These are phyloP conservation scores for Choloepus didactylus DNA, from an alignment of 2,797 vertebrate genomes.

Conservation along the genomic window DNA sequence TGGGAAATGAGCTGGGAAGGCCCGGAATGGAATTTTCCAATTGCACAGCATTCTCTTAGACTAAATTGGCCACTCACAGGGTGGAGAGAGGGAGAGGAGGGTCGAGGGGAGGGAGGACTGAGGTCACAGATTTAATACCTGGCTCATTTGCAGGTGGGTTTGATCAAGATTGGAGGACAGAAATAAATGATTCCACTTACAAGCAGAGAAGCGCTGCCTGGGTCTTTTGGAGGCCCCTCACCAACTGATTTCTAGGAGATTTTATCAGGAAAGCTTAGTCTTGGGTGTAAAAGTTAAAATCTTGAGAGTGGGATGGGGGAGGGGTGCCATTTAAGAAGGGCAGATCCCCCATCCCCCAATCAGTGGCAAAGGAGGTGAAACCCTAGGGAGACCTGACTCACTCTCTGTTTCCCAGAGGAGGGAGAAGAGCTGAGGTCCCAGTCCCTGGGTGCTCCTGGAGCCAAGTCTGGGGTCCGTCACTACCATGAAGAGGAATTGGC, in stretches of 20 bases:
- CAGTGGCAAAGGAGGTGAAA: not conserved
- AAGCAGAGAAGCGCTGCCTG: not conserved
- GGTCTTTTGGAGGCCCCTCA: not conserved
- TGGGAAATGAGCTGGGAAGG: not conserved
- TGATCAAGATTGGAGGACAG: not conserved
- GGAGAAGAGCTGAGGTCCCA: not conserved
- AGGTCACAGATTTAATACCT: not conserved
- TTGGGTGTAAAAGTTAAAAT: not conserved
- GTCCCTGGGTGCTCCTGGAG: not conserved
- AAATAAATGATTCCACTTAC: not conserved
- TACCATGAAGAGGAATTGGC: rapidly evolving
- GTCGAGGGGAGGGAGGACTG: not conserved
- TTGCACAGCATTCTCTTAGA: rapidly evolving
- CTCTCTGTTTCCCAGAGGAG: not conserved
- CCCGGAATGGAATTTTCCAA: not conserved
- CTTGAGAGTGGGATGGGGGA: rapidly evolving
- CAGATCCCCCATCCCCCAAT: rapidly evolving
- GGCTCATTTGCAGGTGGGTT: constrained; percentile 31
- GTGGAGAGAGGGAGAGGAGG: not conserved
- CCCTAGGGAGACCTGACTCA: rapidly evolving
- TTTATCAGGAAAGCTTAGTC: not conserved
- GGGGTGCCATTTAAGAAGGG: not conserved
- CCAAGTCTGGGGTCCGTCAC: rapidly evolving
- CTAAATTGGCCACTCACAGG: rapidly evolving
- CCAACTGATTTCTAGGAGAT: not conserved